These are phyloP conservation scores for Maylandia zebra DNA, from an alignment of 2,113 vertebrate genomes.

Conservation along the genomic window DNA sequence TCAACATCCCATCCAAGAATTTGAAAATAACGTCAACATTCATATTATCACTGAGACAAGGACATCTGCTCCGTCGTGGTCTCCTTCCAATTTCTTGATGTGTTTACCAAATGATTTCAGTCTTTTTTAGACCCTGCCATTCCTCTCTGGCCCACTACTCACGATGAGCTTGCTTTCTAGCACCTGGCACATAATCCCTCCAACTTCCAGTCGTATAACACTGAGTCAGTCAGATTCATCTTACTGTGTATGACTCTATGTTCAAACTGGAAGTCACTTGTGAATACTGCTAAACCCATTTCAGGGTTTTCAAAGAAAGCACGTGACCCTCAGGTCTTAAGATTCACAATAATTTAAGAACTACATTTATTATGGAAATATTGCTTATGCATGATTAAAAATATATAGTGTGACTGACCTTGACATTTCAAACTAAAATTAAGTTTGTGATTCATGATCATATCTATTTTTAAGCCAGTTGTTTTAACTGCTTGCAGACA, in stretches of 20 bases:
- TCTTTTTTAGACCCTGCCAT: background rate
- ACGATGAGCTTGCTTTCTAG: background rate
- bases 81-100: background rate
- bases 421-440: background rate
- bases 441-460: background rate
- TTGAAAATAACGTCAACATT: background rate
- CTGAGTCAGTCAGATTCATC: background rate
- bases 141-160: background rate
- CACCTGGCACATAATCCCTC: background rate
- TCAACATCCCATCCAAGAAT: background rate
- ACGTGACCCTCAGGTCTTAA: background rate
- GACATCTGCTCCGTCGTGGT: background rate
- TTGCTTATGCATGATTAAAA: background rate
- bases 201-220: background rate
- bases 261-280: background rate
- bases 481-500: background rate
- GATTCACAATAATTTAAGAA: background rate
- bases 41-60: background rate
- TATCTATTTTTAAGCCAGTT: background rate
- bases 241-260: background rate
- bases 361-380: background rate
- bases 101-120: background rate
- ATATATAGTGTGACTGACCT: background rate
- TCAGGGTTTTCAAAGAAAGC: background rate
- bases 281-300: background rate